These are phyloP conservation scores for Chionis minor DNA, from an alignment of 2,113 vertebrate species.

Conservation along the genomic window DNA sequence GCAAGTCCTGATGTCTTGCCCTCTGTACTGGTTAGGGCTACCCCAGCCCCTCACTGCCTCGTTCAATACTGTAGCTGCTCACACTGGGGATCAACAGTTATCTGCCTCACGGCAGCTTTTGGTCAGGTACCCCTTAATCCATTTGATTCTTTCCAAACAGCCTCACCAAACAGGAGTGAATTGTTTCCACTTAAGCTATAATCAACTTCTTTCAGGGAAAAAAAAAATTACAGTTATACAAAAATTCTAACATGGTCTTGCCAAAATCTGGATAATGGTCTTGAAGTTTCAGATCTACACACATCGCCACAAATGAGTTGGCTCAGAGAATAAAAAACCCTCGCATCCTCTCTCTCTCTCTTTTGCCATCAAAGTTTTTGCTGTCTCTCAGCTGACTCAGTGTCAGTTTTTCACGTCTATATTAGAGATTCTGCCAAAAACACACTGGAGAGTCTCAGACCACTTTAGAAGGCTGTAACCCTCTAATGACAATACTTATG, in stretches of 20 bases:
- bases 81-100: neutral
- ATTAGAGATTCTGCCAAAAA: neutral
- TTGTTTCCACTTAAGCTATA: neutral
- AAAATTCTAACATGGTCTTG: neutral
- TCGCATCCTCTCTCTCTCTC: neutral
- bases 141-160: neutral
- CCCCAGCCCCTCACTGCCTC: neutral
- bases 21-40: neutral
- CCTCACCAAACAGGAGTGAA: neutral
- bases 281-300: neutral
- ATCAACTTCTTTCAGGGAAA: neutral
- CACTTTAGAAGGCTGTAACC: neutral
- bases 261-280: neutral
- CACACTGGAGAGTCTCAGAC: neutral
- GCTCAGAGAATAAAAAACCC: neutral
- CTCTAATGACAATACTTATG: neutral
- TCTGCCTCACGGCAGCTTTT: neutral
- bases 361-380: neutral
- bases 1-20: neutral
- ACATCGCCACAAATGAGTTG: neutral
- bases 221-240: neutral
- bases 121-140: neutral
- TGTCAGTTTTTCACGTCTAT: neutral
- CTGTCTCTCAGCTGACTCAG: neutral
- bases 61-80: neutral